Evolutionary conservation across 2,888 invertebrate genomes (phyloP).

Genomic region (Pristionchus entomophagus): DNA sequence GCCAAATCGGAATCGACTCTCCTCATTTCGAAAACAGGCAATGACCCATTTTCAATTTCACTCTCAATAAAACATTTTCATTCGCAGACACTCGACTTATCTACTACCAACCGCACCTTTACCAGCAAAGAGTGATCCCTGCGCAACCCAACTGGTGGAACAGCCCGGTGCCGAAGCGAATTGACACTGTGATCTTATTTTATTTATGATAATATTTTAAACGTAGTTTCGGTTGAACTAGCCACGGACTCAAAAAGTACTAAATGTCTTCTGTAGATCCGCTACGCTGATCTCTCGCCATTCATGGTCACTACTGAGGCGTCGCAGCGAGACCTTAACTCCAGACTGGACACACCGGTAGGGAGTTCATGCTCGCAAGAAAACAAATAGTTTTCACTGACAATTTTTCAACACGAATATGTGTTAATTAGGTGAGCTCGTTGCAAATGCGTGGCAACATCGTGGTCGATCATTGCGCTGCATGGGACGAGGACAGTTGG

Average conservation of each 20-base stretch:
- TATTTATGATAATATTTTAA: too few relatives aligned
- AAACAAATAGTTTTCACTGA: too few relatives aligned
- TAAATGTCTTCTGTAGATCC: constrained; percentile 58
- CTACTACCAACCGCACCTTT: constrained; percentile 52
- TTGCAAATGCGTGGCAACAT: constrained; percentile 70
- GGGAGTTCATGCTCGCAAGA: too few relatives aligned
- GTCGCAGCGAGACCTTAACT: constrained; percentile 67
- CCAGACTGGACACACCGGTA: constrained; percentile 31
- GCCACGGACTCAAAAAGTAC: too few relatives aligned
- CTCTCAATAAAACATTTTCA: too few relatives aligned
- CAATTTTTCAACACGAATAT: neutral
- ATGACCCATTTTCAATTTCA: too few relatives aligned
- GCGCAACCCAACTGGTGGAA: constrained; percentile 62
- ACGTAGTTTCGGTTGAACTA: constrained; percentile 49
- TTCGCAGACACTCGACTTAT: neutral
- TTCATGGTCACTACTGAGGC: constrained; percentile 67
- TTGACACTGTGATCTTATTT: constrained; percentile 48
- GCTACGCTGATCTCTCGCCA: constrained; percentile 66
- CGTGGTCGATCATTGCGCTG: constrained; percentile 63
- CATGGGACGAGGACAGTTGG: constrained; percentile 73
- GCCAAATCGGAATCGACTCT: too few relatives aligned
- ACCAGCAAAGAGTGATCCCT: constrained; percentile 68
- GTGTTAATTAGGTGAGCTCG: constrained; percentile 51
- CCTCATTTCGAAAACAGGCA: too few relatives aligned
- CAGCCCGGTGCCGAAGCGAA: constrained; percentile 57